Conservation (phyloP, 2,888 invertebrate species). For the Beris morrisii region DNA sequence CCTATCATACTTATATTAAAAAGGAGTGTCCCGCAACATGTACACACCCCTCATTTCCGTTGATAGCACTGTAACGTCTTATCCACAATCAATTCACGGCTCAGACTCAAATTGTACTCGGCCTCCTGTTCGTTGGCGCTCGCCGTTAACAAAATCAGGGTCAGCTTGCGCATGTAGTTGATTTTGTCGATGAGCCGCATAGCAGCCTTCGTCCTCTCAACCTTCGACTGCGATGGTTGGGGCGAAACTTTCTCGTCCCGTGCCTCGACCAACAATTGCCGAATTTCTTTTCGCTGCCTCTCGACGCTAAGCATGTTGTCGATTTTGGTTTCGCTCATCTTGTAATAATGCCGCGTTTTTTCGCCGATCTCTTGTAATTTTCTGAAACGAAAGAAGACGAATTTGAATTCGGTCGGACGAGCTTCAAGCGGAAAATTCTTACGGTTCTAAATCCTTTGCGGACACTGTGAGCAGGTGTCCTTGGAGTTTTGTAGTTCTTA, state of each 20-base stretch:
- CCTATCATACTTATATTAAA: not conserved
- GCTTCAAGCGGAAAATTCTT: not conserved
- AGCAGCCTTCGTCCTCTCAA: not conserved
- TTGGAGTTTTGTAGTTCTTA: not conserved
- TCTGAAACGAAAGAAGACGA: not conserved
- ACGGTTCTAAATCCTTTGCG: not conserved
- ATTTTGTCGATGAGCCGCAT: slow-evolving; percentile 4
- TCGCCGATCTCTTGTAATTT: not conserved
- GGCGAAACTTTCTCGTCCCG: not conserved
- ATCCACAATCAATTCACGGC: not conserved
- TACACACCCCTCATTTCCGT: not conserved
- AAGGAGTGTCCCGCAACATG: not conserved
- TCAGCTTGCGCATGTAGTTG: slow-evolving; percentile 1
- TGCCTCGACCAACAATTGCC: not conserved
- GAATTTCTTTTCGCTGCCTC: not conserved
- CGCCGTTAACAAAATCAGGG: not conserved
- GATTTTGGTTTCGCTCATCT: not conserved
- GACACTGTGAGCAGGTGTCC: not conserved
- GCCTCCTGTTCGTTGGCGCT: not conserved
- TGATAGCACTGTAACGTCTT: not conserved
- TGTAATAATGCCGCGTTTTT: not conserved
- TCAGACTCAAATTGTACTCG: not conserved
- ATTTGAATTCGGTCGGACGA: not conserved
- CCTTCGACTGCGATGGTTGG: too few relatives aligned
- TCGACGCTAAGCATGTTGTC: not conserved